These are phyloP conservation scores for Erinaceus europaeus DNA, from an alignment of 2,113 vertebrate genomes.

Conservation along the genomic window DNA sequence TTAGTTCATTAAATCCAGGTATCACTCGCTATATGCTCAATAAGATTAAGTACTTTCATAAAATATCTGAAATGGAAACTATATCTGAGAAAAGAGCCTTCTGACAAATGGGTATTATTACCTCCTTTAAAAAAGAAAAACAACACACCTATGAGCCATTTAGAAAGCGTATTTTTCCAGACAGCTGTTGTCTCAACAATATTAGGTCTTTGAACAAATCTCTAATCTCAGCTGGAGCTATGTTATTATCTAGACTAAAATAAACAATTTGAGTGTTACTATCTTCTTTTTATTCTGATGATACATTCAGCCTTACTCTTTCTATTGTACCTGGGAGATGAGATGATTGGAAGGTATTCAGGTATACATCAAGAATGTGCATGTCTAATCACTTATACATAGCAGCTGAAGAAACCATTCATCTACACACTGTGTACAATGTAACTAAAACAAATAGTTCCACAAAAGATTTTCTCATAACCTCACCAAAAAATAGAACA, in stretches of 20 bases:
- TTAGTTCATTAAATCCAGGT: not conserved
- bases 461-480: not conserved
- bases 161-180: not conserved
- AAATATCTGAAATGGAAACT: constrained; percentile 35
- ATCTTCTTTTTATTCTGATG: not conserved
- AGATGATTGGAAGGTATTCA: not conserved
- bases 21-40: not conserved
- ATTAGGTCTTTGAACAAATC: not conserved
- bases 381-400: not conserved
- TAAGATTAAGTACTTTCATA: constrained; percentile 42
- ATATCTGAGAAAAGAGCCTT: not conserved
- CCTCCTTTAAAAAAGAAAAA: not conserved
- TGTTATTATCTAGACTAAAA: not conserved
- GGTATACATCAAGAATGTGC: not conserved
- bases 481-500: not conserved
- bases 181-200: not conserved
- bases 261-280: not conserved
- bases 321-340: not conserved
- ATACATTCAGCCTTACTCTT: not conserved
- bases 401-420: not conserved
- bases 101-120: constrained; percentile 2
- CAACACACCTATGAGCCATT: not conserved
- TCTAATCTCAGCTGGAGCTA: not conserved
- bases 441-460: not conserved
- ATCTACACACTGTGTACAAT: not conserved